These are phyloP conservation scores for Brachyhypopomus occidentalis DNA, from an alignment of 2,113 vertebrate genomes.

Conservation along the genomic window DNA sequence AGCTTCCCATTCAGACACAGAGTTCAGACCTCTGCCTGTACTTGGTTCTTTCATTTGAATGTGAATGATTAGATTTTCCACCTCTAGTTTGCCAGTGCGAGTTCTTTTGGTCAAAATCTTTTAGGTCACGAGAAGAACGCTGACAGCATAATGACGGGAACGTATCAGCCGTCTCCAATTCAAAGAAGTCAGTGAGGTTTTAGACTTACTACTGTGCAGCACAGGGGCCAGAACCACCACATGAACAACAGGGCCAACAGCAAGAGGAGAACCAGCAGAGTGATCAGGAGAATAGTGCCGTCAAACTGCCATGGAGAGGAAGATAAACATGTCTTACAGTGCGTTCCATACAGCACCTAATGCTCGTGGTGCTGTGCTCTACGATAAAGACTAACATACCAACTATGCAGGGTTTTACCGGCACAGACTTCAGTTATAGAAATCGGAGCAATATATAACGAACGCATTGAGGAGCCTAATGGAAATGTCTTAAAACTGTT, in stretches of 20 bases:
- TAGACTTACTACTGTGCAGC: conserved; percentile 83
- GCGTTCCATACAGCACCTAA: conserved; percentile 49
- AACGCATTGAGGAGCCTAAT: neutral
- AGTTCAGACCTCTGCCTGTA: neutral
- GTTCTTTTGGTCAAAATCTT: neutral
- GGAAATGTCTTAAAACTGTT: neutral
- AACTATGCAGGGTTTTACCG: neutral
- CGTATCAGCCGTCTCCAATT: neutral
- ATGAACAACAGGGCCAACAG: conserved; percentile 79
- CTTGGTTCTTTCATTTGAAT: neutral
- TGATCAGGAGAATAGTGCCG: conserved; percentile 85
- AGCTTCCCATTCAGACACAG: neutral
- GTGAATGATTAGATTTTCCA: neutral
- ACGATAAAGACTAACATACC: conserved; percentile 6
- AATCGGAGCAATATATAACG: neutral
- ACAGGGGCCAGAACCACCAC: conserved; percentile 87
- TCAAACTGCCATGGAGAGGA: conserved; percentile 73
- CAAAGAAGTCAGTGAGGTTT: conserved; percentile 13
- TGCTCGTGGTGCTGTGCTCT: neutral
- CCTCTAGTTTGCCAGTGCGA: neutral
- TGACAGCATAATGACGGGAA: conserved; percentile 10
- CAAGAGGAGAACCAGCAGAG: conserved; percentile 81
- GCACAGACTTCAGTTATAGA: neutral
- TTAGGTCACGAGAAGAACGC: neutral
- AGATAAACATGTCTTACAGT: conserved; percentile 28